Base-by-base conservation (phyloP, 2,797 vertebrate genomes). In the Trachurus trachurus region DNA sequence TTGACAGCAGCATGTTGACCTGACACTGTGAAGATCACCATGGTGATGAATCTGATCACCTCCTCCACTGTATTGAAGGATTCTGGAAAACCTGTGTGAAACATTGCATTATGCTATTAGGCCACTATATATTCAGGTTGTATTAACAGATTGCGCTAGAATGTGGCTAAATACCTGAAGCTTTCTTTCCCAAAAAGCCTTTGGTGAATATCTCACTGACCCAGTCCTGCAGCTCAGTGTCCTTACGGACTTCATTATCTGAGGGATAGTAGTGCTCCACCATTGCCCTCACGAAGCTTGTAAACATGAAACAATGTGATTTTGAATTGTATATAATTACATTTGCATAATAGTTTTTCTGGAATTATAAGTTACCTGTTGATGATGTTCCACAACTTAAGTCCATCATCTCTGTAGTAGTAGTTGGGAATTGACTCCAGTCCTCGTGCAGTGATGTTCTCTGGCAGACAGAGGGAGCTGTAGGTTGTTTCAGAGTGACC, bases 401-500 rank as follows among this genome's bases (percentile, higher is more conserved):
- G 66, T 16, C 93, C 93, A 11, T 96, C 96, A 0, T 96, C 95
- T 3, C 95, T 94, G 86, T 95, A 96, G 75, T 96, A 93, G 85
- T 92, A 96, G 57, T 93, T 86, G 0, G 95, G 95, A 66, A 96
- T 57, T 0, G 91, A 86, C 73, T 95, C 87, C 17, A 97, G 91
- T 2, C 95, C 95, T 9, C 95, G 92, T 34, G 85, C 76, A 68
- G 80, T 6, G 1, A 96, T 92, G 89, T 96, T 91, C 0, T 96
- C 88, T 4, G 95, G 94, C 66, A 95, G 88, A 77, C 94, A 96
- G 81, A 95, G 92, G 22, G 90, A 80, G 69, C 89, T 86, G 26
- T 96, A 96, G 58, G 88, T 95, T 3, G 87, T 47, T n/a, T 89
- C 73, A 0, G 87, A 79, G 9, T 90, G 63, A 57, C 49, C 80